These are phyloP conservation scores for Ichneumon xanthorius DNA, from an alignment of 2,888 invertebrate genomes.

Conservation along the genomic window DNA sequence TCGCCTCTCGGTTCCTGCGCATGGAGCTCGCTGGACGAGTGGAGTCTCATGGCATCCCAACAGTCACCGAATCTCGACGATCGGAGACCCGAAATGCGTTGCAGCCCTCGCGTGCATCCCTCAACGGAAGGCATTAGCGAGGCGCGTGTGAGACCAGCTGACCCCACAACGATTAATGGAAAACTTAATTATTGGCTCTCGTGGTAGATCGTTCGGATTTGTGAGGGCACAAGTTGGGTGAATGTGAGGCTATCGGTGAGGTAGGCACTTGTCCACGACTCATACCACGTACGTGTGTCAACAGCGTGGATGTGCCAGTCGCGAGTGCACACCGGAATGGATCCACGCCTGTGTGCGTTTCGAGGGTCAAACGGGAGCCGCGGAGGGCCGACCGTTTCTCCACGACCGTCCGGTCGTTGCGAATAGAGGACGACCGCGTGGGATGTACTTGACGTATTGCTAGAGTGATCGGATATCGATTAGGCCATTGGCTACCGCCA, in stretches of 20 bases:
- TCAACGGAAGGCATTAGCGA: conserved; percentile 69
- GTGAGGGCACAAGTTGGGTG: conserved; percentile 34
- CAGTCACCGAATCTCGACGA: conserved; percentile 27
- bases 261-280: conserved; percentile 9
- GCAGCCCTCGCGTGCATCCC: conserved; percentile 65
- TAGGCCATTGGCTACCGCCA: conserved; percentile 74
- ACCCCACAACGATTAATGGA: conserved; percentile 81
- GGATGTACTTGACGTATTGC: conserved; percentile 83
- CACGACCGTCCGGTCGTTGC: conserved; percentile 57
- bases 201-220: conserved; percentile 63
- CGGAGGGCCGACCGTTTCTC: conserved; percentile 48
- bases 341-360: conserved; percentile 46
- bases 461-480: conserved; percentile 83
- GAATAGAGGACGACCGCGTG: conserved; percentile 73
- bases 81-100: conserved; percentile 33
- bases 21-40: background rate
- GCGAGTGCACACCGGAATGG: background rate
- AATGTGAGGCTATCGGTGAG: conserved; percentile 28
- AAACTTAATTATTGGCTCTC: conserved; percentile 81
- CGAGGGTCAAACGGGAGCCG: conserved; percentile 39
- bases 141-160: conserved; percentile 79
- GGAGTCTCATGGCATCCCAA: conserved; percentile 22
- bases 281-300: conserved; percentile 1
- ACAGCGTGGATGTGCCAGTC: conserved; percentile 32
- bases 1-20: background rate